These are phyloP conservation scores for Mormyrus proboscirostris DNA, from an alignment of 2,797 vertebrate species.

Conservation along the genomic window DNA sequence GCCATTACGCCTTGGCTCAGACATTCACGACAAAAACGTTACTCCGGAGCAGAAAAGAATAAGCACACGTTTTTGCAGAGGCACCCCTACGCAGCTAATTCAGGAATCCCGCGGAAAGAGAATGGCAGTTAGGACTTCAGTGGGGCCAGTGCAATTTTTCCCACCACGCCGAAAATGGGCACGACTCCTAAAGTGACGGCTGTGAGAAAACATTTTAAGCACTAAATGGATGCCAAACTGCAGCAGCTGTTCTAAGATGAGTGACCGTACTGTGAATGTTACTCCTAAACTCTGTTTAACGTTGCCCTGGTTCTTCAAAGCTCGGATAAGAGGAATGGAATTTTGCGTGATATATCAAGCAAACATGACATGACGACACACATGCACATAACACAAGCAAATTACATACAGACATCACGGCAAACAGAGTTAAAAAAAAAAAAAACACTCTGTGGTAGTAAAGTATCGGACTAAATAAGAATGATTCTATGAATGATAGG, in stretches of 20 bases:
- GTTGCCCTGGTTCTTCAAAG: background rate
- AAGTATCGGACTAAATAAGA: background rate
- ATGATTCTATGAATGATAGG: background rate
- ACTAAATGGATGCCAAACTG: background rate
- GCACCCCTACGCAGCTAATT: background rate
- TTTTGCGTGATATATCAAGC: background rate
- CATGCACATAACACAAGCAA: background rate
- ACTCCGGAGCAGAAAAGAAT: background rate
- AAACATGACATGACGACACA: background rate
- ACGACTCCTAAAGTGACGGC: background rate
- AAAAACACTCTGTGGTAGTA: background rate
- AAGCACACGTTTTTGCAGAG: background rate
- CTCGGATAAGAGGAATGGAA: background rate
- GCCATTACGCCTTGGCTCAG: background rate
- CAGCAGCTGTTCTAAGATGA: background rate
- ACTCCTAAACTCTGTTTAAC: background rate
- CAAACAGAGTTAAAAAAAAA: background rate
- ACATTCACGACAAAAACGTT: background rate
- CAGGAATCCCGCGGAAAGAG: background rate
- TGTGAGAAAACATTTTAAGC: background rate
- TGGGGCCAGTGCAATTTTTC: background rate
- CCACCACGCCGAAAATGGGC: background rate
- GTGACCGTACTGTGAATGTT: background rate
- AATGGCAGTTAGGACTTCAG: background rate
- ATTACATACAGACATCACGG: background rate